Base-by-base conservation (phyloP, 2,797 vertebrate species). In the Eptatretus atami region DNA sequence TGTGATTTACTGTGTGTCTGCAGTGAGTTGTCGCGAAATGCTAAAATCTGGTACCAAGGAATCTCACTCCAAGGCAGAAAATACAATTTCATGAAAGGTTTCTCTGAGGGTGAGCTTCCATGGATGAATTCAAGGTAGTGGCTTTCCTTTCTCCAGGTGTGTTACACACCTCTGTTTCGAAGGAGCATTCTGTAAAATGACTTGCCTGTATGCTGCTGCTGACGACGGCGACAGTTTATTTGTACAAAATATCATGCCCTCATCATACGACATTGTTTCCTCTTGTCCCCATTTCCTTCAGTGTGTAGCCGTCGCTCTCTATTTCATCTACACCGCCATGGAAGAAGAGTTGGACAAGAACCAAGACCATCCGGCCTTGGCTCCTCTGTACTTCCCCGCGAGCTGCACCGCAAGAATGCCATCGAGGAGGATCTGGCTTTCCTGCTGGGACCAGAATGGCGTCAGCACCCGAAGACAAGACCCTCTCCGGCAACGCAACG, bases 261-360 rank as follows among this genome's bases (percentile, higher is more conserved):
- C 31, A 44, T 44, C 31, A 44, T 44, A 44, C 31, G 31, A 44
- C 31, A 19, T 19, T 19, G 19, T 19, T 19, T 19, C 19, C 19
- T 19, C 19, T 19, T 2, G 19, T 19, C 19, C 19, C 4, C 31
- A 8, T 44, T 44, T 44, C 6, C 31, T 44, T 54, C 67, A 98
- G 92, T 77, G 86, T 64, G 87, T 82, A 52, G 81, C 80, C 0
- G 80, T 78, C 44, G 86, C 92, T 0, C 81, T 96, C 53, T 87
- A 86, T 77, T 85, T 79, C 74, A 96, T 86, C 0, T 98, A 98
- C 68, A 76, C 76, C 0, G 86, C 88, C 64, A 76, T 98, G 67
- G 87, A 96, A 69, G 86, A 93, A 69, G 90, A 96, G 71, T 84
- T 96, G 52, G 85, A 95, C 67, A 77, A 69, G 65, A 94, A 93